These are phyloP conservation scores for Drosophila funebris DNA, from an alignment of 1,140 invertebrate genomes.

Conservation along the genomic window DNA sequence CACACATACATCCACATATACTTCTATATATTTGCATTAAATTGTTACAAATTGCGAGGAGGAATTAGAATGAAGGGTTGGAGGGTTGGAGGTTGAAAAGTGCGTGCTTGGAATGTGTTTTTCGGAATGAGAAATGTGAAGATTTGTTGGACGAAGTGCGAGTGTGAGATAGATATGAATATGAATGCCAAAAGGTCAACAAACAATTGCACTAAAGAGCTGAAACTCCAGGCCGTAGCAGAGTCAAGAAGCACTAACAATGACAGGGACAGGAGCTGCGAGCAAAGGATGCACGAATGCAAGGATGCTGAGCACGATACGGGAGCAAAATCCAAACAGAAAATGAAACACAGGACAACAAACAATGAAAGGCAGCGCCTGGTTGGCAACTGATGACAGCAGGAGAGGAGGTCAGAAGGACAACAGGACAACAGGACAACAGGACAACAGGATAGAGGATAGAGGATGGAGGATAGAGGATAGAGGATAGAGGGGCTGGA, in stretches of 20 bases:
- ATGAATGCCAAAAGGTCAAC: conserved; percentile 51
- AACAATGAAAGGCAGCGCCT: conserved; percentile 44
- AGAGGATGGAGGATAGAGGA: no score
- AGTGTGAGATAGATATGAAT: conserved; percentile 26
- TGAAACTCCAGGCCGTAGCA: background rate
- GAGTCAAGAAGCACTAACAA: conserved; percentile 10
- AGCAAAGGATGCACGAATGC: conserved; percentile 4
- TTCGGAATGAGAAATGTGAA: conserved; percentile 2
- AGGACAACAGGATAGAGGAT: conserved; percentile 7
- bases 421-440: background rate
- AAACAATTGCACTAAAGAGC: conserved; percentile 45
- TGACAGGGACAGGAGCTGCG: background rate
- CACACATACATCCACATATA: background rate
- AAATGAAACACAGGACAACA: conserved; percentile 41
- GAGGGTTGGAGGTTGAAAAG: conserved; percentile 12
- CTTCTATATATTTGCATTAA: conserved; percentile 33
- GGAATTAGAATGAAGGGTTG: background rate
- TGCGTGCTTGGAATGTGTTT: conserved; percentile 21
- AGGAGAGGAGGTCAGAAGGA: conserved; percentile 4
- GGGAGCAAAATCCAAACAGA: conserved; percentile 28
- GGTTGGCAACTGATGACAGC: conserved; percentile 51
- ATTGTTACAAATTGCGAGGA: conserved; percentile 31
- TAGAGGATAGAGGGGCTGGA: background rate
- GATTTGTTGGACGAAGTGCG: conserved; percentile 7
- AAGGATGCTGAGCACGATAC: conserved; percentile 13